Conservation (phyloP, 2,888 invertebrate species). For the Coelogynopora nodosa region DNA sequence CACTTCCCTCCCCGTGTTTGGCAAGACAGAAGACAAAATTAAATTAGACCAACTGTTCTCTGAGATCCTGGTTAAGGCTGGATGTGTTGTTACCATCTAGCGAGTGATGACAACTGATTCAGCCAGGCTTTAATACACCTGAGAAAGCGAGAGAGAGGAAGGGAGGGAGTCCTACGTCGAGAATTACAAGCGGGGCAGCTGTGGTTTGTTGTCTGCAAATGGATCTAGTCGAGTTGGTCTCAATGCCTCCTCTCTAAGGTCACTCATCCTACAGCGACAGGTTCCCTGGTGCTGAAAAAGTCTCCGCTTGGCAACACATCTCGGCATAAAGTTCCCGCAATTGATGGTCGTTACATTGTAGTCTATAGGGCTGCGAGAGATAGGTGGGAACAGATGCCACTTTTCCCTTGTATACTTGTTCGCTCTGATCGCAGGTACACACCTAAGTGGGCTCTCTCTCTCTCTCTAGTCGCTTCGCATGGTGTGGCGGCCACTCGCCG, state of each 20-base stretch:
- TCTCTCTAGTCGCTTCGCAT: too few relatives aligned
- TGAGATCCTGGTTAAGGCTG: background rate
- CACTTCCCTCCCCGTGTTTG: background rate
- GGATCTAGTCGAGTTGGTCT: background rate
- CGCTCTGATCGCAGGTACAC: too few relatives aligned
- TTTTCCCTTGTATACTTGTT: background rate
- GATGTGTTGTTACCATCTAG: background rate
- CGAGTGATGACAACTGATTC: background rate
- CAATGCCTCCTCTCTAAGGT: background rate
- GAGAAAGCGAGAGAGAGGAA: background rate
- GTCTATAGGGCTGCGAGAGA: too few relatives aligned
- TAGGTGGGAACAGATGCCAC: background rate
- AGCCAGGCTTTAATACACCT: background rate
- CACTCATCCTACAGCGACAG: background rate
- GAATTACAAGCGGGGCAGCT: background rate
- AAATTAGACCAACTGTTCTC: background rate
- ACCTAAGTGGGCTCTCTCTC: too few relatives aligned
- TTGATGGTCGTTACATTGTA: background rate
- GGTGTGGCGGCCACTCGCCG: too few relatives aligned
- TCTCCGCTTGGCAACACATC: background rate
- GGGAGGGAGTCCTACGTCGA: background rate
- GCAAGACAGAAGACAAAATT: background rate
- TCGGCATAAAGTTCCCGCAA: background rate
- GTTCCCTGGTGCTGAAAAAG: background rate
- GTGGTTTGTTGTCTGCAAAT: background rate